Evolutionary conservation across 1,140 invertebrate species (phyloP), one percentile per base, ranked within the genome.

Genomic region (Teleogryllus occipitalis): DNA sequence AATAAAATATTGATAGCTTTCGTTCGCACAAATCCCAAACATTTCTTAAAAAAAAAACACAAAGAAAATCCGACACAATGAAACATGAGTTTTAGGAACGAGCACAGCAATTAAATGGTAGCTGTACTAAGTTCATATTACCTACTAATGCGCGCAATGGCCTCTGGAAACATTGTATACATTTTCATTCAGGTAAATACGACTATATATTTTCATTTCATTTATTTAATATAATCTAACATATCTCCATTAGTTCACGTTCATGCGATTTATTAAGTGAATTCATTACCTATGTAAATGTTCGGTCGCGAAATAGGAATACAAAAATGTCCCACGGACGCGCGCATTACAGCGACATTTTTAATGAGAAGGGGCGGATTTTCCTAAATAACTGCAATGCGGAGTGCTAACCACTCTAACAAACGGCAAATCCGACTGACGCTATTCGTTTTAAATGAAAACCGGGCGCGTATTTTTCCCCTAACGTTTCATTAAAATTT

Each of bases 171-270:
- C 54, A 65, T 65, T 65, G 54, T 10, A 10, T 65, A 65, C 54
- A 65, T 65, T 65, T 65, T 65, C 54, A 65, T 65, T 65, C 54
- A 65, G 54, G 54, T 65, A 65, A 65, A 65, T 65, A 18, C 54
- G 54, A 65, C 54, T 65, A 65, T 65, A 65, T 65, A 65, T 65
- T 65, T 65, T 65, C 54, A 65, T 65, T 65, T 65, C 54, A 65
- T 65, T 65, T 65, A 65, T 65, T 65, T 65, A 65, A 65, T 65
- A 65, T 65, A 65, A 65, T 65, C 54, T 65, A 65, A 65, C 54
- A 65, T 65, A 65, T 65, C 54, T 65, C 54, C 54, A 65, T 65
- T 65, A 65, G 54, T 65, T 65, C 10, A 10, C 18, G 10, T 18
- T 18, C 10, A 65, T 14, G 54, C 54, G 54, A 65, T 65, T 65